Percentiles rank a stretch among this genome's conserved stretches.
Evolutionary conservation across 2,888 invertebrate species (phyloP).

Genomic region (Anoncus sp.): DNA sequence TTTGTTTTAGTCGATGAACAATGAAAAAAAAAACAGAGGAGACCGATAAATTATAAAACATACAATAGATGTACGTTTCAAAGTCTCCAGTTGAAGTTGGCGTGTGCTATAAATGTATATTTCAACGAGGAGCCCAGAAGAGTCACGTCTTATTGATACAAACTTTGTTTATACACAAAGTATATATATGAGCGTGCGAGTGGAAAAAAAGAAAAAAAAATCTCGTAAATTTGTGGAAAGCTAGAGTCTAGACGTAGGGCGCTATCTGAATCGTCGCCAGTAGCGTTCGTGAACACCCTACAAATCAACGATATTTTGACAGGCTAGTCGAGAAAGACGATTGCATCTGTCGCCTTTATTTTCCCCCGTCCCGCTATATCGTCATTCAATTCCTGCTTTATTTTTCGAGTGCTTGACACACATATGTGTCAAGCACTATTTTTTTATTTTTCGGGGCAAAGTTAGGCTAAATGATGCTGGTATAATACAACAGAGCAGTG

Average conservation of each 20-base stretch:
- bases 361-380: conserved; percentile 25
- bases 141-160: conserved; percentile 53
- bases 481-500: conserved; percentile 32
- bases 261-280: conserved; percentile 21
- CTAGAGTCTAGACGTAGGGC: conserved; percentile 25
- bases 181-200: conserved; percentile 24
- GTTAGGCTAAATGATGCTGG: conserved; percentile 9
- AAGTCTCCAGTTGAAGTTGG: background rate
- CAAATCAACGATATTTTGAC: conserved; percentile 59
- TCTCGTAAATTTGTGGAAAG: conserved; percentile 36
- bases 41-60: too few relatives aligned
- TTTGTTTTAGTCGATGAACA: background rate
- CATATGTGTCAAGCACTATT: conserved; percentile 10
- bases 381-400: background rate
- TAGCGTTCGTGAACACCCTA: conserved; percentile 23
- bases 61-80: too few relatives aligned
- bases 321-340: conserved; percentile 56
- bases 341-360: conserved; percentile 57
- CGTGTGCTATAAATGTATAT: conserved; percentile 21
- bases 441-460: conserved; percentile 8
- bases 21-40: background rate
- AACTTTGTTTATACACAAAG: conserved; percentile 24
- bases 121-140: conserved; percentile 2
- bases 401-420: conserved; percentile 23
- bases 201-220: too few relatives aligned